Percentiles rank a stretch among this genome's conserved stretches.
These are phyloP conservation scores for Actinostola sp. DNA, from an alignment of 92 coral and sea anemone species.

Conservation along the genomic window DNA sequence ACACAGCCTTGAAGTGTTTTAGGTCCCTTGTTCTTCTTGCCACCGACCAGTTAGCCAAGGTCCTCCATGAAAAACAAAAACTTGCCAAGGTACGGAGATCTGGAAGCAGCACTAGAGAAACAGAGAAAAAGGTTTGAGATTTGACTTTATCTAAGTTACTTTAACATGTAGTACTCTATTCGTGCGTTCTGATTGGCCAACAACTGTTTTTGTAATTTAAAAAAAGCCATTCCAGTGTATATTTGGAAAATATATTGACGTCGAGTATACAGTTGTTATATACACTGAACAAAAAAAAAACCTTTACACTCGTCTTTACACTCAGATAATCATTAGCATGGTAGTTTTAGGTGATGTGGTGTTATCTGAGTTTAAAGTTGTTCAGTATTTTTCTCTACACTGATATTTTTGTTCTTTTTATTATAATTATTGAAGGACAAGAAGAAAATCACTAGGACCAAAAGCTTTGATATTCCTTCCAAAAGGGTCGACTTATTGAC, in stretches of 20 bases:
- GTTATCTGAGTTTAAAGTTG: too few relatives aligned
- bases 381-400: background rate
- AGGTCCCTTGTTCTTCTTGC: conserved; percentile 79
- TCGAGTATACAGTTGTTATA: too few relatives aligned
- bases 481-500: background rate
- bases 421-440: conserved; percentile 13
- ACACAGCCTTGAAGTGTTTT: conserved; percentile 78
- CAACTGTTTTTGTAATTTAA: too few relatives aligned
- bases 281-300: too few relatives aligned
- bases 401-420: background rate
- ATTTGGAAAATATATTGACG: too few relatives aligned
- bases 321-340: too few relatives aligned
- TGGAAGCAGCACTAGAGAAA: background rate
- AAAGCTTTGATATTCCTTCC: conserved; percentile 24
- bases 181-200: too few relatives aligned
- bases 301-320: too few relatives aligned
- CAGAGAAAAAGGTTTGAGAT: conserved; percentile 2
- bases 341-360: too few relatives aligned
- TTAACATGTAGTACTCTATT: too few relatives aligned
- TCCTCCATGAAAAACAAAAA: conserved; percentile 60
- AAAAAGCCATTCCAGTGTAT: too few relatives aligned
- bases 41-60: conserved; percentile 66
- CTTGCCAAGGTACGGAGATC: conserved; percentile 38
- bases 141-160: background rate
- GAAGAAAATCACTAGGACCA: conserved; percentile 23